Conservation (phyloP, 2,888 invertebrate genomes). For the Petrolisthes manimaculis region DNA sequence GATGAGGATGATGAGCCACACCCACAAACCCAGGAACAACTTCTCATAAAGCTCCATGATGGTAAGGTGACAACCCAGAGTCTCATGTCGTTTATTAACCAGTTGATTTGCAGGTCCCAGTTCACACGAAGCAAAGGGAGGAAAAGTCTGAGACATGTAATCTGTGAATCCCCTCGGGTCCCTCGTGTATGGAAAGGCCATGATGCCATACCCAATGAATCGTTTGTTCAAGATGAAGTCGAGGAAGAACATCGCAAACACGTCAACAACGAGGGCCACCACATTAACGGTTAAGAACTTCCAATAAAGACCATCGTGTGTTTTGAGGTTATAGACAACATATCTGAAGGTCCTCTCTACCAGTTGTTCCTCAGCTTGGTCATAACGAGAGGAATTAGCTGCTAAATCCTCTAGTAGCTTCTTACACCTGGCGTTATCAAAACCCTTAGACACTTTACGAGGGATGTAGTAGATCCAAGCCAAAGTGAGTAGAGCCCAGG, state of each 20-base stretch:
- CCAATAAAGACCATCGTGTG: slow-evolving; percentile 64
- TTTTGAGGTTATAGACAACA: slow-evolving; percentile 59
- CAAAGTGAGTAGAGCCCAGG: slow-evolving; percentile 56
- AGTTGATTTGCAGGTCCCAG: slow-evolving; percentile 54
- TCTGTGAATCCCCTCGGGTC: slow-evolving; percentile 61
- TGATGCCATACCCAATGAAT: slow-evolving; percentile 55
- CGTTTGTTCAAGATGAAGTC: slow-evolving; percentile 62
- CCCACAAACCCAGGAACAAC: slow-evolving; percentile 59
- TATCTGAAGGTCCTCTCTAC: slow-evolving; percentile 59
- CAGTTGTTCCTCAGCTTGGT: slow-evolving; percentile 52
- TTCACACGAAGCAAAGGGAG: slow-evolving; percentile 63
- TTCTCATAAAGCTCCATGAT: slow-evolving; percentile 66
- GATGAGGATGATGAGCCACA: slow-evolving; percentile 62
- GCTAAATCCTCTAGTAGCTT: slow-evolving; percentile 64
- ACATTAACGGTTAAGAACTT: slow-evolving; percentile 59
- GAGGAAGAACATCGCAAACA: slow-evolving; percentile 58
- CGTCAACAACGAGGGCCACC: slow-evolving; percentile 55
- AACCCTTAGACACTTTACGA: slow-evolving; percentile 60
- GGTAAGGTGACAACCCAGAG: slow-evolving; percentile 64
- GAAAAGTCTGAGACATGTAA: slow-evolving; percentile 65
- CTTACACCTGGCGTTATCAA: slow-evolving; percentile 63
- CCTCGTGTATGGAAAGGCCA: slow-evolving; percentile 57
- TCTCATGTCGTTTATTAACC: slow-evolving; percentile 57
- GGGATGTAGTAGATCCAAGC: slow-evolving; percentile 62
- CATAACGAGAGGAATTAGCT: slow-evolving; percentile 49